phyloP scores from a whole-genome alignment of 2,888 invertebrate species.

The Pseudococcus jackbeardsleyi region DNA sequence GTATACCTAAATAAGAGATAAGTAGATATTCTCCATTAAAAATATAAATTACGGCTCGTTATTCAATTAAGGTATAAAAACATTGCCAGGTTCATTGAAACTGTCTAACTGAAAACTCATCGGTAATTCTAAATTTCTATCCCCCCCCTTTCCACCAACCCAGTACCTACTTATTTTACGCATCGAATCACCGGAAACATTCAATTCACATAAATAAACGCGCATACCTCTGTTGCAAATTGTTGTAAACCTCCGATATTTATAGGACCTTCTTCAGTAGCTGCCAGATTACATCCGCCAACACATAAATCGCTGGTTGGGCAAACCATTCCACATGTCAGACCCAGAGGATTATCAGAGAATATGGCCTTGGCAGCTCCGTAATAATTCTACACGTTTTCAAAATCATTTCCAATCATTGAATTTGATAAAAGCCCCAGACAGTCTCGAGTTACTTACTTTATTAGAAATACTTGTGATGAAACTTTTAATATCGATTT shows the following conservation, averaged over 20 bases:
- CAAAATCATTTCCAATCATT: neutral
- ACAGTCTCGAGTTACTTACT: slow-evolving; percentile 71
- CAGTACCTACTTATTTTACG: neutral
- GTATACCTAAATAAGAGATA: neutral
- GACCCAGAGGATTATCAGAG: slow-evolving; percentile 95
- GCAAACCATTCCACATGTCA: slow-evolving; percentile 98
- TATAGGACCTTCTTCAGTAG: slow-evolving; percentile 96
- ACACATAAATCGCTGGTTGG: slow-evolving; percentile 99
- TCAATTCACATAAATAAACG: neutral
- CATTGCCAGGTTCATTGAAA: neutral
- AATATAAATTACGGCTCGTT: neutral
- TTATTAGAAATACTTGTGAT: slow-evolving; percentile 97
- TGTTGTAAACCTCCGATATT: slow-evolving; percentile 99
- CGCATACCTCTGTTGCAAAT: slow-evolving; percentile 89
- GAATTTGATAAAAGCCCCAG: neutral
- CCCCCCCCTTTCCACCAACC: neutral
- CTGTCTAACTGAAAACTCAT: neutral
- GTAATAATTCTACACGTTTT: slow-evolving; percentile 86
- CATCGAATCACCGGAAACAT: neutral
- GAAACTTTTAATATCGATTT: slow-evolving; percentile 95
- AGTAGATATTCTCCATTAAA: neutral
- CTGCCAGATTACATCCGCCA: slow-evolving; percentile 96
- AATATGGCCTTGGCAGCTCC: slow-evolving; percentile 96
- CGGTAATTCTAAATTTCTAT: neutral
- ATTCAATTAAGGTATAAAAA: neutral